Conservation (phyloP, 2,113 vertebrate species). For the Hystrix cristata region DNA sequence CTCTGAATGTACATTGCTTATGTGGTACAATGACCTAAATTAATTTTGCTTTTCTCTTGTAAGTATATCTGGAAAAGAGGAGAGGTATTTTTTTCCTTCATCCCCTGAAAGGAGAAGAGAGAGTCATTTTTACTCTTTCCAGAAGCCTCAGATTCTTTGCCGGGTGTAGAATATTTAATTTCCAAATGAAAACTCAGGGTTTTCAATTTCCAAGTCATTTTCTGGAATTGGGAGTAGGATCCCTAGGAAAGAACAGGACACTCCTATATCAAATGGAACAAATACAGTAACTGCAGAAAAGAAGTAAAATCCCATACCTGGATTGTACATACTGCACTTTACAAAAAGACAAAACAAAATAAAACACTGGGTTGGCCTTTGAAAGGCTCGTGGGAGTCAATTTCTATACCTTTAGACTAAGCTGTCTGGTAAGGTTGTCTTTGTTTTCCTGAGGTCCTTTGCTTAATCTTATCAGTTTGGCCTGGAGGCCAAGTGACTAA, state of each 20-base stretch:
- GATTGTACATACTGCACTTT: too few species aligned
- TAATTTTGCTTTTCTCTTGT: not conserved
- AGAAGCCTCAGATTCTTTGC: not conserved
- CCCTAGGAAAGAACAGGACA: not conserved
- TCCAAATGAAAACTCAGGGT: not conserved
- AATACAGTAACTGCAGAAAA: not conserved
- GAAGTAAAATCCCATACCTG: fast-evolving
- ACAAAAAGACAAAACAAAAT: not conserved
- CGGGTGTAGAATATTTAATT: not conserved
- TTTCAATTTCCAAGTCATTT: not conserved
- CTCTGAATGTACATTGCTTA: not conserved
- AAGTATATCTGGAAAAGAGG: not conserved
- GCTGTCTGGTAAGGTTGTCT: not conserved
- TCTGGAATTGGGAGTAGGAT: not conserved
- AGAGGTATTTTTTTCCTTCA: not conserved
- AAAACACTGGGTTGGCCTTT: not conserved
- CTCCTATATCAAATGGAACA: not conserved
- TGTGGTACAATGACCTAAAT: not conserved
- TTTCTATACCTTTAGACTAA: not conserved
- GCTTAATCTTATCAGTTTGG: not conserved
- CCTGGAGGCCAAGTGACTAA: not conserved
- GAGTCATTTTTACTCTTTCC: not conserved
- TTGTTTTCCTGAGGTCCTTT: not conserved
- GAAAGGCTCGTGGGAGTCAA: not conserved
- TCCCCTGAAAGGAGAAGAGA: not conserved